Evolutionary conservation across 2,113 vertebrate species (phyloP).

Genomic region (Eupsittula cactorum): DNA sequence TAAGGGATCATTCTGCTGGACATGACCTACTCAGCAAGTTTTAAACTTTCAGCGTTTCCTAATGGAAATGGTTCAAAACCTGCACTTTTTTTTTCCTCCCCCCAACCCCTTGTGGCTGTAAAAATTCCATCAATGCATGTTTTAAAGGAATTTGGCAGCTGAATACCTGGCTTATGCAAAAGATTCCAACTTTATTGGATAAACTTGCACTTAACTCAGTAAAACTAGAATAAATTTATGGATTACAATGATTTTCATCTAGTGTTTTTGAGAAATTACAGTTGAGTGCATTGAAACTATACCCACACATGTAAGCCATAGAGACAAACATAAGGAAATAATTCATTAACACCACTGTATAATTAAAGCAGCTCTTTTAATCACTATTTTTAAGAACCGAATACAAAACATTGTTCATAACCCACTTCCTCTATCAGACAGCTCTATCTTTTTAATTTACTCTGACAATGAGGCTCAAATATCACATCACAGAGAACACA

Average conservation of each 20-base stretch:
- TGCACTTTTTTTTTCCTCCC: neutral
- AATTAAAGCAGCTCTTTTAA: slow-evolving; percentile 47
- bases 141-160: neutral
- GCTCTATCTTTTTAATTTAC: neutral
- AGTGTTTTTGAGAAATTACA: neutral
- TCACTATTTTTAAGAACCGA: slow-evolving; percentile 17
- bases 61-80: neutral
- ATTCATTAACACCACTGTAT: slow-evolving; percentile 26
- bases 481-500: neutral
- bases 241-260: neutral
- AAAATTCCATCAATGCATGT: neutral
- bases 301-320: neutral
- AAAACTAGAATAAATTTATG: neutral
- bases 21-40: neutral
- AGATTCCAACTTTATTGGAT: neutral
- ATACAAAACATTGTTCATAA: neutral
- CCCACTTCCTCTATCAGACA: slow-evolving; percentile 46
- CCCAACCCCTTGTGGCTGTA: neutral
- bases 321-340: slow-evolving; percentile 44
- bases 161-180: neutral
- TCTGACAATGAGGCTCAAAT: neutral
- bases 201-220: neutral
- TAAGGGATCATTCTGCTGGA: neutral
- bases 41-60: neutral
- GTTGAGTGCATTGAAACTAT: neutral